Evolutionary conservation across 2,888 invertebrate species (phyloP).

Genomic region (Stenodema calcarata): DNA sequence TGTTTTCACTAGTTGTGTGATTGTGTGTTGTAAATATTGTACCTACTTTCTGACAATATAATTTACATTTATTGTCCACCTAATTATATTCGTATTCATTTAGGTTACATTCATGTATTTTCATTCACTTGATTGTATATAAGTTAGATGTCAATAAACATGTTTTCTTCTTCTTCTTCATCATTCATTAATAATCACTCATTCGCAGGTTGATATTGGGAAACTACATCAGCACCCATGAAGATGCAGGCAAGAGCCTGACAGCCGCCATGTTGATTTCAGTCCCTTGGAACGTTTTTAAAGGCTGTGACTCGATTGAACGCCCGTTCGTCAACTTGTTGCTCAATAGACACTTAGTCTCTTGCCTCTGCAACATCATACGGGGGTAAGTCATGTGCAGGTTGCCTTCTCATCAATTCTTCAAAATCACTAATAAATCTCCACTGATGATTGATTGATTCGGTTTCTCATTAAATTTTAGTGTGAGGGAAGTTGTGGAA

Average conservation of each 20-base stretch:
- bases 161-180: too few species aligned
- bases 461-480: constrained; percentile 21
- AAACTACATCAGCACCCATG: constrained; percentile 75
- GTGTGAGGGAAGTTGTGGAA: constrained; percentile 54
- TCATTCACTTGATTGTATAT: too few species aligned
- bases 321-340: constrained; percentile 75
- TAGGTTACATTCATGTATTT: too few species aligned
- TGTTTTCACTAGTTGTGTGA: too few species aligned
- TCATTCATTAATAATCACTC: neutral
- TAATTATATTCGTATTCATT: too few species aligned
- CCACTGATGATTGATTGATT: neutral
- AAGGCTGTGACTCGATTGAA: constrained; percentile 74
- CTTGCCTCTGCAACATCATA: constrained; percentile 62
- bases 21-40: too few species aligned
- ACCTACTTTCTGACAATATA: too few species aligned
- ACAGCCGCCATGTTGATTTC: constrained; percentile 79
- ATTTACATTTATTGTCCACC: too few species aligned
- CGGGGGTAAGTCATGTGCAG: constrained; percentile 59
- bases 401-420: neutral
- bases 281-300: constrained; percentile 80
- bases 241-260: constrained; percentile 65
- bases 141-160: too few species aligned
- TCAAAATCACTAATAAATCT: neutral
- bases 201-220: constrained; percentile 69
- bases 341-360: constrained; percentile 77